Percentiles rank a stretch among this genome's conserved stretches.
These are phyloP conservation scores for Oxyruncus cristatus DNA, from an alignment of 2,113 vertebrate genomes.

Conservation along the genomic window DNA sequence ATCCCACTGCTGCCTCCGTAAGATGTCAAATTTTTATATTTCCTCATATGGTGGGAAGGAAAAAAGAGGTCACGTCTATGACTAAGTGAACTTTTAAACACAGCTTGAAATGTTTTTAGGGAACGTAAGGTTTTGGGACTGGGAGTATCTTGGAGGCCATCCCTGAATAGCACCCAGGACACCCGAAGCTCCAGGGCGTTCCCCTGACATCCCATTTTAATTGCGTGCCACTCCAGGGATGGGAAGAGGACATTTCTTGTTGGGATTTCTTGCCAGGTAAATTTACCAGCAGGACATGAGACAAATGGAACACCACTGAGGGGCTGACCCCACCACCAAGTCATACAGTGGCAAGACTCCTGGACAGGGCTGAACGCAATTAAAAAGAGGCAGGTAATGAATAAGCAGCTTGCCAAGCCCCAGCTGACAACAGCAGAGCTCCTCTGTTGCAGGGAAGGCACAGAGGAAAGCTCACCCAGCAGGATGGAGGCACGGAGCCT, in stretches of 20 bases:
- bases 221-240: not conserved
- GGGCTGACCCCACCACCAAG: not conserved
- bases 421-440: not conserved
- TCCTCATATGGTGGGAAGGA: not conserved
- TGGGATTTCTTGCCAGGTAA: not conserved
- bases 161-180: not conserved
- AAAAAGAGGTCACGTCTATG: not conserved
- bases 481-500: not conserved
- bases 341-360: not conserved
- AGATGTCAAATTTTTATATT: not conserved
- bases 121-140: not conserved
- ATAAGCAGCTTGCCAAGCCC: not conserved
- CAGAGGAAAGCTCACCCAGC: not conserved
- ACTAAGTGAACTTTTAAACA: not conserved
- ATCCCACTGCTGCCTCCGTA: not conserved
- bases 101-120: not conserved
- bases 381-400: not conserved
- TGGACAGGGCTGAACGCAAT: not conserved
- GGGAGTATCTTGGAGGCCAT: not conserved
- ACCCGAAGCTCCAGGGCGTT: not conserved
- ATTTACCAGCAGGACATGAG: fast-evolving
- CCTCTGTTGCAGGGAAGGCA: not conserved
- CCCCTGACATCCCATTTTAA: not conserved
- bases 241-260: not conserved
- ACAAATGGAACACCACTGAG: not conserved